These are phyloP conservation scores for Oxystoma pomonae DNA, from an alignment of 2,888 invertebrate species.

Conservation along the genomic window DNA sequence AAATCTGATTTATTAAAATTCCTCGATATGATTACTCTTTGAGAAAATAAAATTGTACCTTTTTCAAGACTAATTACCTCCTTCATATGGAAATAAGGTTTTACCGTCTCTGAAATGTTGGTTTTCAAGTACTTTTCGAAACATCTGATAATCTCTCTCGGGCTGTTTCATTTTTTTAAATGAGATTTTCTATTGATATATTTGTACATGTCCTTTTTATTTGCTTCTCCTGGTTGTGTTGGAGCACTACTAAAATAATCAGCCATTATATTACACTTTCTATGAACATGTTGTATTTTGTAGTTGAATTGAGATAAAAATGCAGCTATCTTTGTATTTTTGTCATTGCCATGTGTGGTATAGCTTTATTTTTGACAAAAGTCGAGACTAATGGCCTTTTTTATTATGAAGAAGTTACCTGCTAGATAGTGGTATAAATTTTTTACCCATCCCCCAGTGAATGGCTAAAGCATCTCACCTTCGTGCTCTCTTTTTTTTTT, in stretches of 20 bases:
- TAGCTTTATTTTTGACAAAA: conserved; percentile 2
- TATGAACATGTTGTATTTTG: not conserved
- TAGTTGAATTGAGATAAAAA: not conserved
- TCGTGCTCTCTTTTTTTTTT: conserved; percentile 12
- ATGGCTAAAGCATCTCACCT: conserved; percentile 37
- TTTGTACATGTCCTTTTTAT: not conserved
- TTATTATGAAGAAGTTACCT: conserved; percentile 25
- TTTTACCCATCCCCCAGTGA: conserved; percentile 33
- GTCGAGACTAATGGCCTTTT: conserved; percentile 8
- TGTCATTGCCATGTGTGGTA: not conserved
- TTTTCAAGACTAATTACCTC: not conserved
- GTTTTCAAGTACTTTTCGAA: not conserved
- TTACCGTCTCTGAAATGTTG: not conserved
- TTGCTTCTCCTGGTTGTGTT: not conserved
- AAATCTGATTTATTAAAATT: not conserved
- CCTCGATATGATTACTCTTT: not conserved
- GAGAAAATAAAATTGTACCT: not conserved
- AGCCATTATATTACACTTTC: not conserved
- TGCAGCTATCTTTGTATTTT: not conserved
- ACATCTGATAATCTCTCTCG: not conserved
- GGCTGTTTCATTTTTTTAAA: not conserved
- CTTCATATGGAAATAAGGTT: not conserved
- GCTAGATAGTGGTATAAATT: conserved; percentile 38
- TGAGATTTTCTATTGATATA: not conserved
- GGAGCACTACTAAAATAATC: not conserved